These are phyloP conservation scores for Julus scandinavius DNA, from an alignment of 2,888 invertebrate genomes.

Conservation along the genomic window DNA sequence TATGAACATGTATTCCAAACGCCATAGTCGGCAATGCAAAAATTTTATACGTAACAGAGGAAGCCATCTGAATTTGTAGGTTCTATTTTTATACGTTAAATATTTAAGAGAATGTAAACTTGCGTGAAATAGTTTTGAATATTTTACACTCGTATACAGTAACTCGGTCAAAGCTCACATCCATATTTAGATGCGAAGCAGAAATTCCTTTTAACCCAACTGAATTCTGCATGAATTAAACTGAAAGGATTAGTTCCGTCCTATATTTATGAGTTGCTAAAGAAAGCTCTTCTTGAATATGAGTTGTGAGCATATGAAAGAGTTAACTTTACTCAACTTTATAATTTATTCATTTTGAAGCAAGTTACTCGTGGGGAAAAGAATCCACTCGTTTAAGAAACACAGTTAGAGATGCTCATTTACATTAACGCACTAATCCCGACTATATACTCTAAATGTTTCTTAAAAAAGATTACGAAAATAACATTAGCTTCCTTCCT, in stretches of 20 bases:
- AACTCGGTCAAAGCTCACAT: background rate
- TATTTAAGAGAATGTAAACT: background rate
- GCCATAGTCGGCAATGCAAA: no score
- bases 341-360: background rate
- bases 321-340: background rate
- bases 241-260: background rate
- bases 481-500: no score
- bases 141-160: background rate
- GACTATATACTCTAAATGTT: no score
- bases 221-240: conserved; percentile 27
- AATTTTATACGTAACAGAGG: no score
- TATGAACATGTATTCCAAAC: no score
- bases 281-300: background rate
- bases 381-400: no score
- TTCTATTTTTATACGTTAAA: background rate
- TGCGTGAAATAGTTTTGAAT: background rate
- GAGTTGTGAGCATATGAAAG: background rate
- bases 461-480: no score
- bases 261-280: background rate
- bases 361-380: background rate
- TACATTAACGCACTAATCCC: no score
- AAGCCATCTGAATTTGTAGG: no score
- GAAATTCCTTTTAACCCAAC: background rate
- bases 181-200: background rate
- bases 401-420: no score